Evolutionary conservation across 2,113 vertebrate species (phyloP), one percentile per base, ranked within the genome.

Genomic region (Alexandromys fortis): DNA sequence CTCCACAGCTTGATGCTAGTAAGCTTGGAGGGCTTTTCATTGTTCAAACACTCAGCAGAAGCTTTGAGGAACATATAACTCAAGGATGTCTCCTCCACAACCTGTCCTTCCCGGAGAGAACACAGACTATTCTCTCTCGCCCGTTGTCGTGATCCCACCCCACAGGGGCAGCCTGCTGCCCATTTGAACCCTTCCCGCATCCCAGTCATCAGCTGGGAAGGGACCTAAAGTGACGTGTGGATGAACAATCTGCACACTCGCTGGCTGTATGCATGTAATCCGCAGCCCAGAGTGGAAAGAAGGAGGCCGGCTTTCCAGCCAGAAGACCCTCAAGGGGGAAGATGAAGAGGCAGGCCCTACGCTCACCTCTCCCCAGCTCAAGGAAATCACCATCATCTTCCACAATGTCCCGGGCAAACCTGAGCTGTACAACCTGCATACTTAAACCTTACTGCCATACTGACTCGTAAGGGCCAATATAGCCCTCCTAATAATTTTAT

Each of bases 361-460:
- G 78, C 68, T 30, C 76, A 19, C 17, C 63, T 68, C 52, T 42
- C 47, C 38, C 58, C 81, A 82, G 47, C 26, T 99, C 98, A 99
- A 93, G 99, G 89, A 99, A 99, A 0, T 99, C 99, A 0, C 99
- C 99, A 0, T 99, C 99, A 0, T 99, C 99, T 97, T 99, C 99
- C 0, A 99, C 99, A 99, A 99, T 99, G 98, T 99, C 99, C 98
- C 99, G 99, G 11, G 99, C 99, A 0, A 99, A 99, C 98, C 99
- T 99, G 98, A 99, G 12, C 2, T n/a, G 26, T 81, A 68, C 19
- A 16, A 52, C 16, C 9, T 33, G 28, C 24, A 35, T 13, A 8
- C 38, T 47, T 33, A 13, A 9, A 19, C 10, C n/a, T 33, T 33
- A 4, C 26, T 7, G 3, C 12, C 30, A 33, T 2, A 19, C 61